Evolutionary conservation across 1,140 invertebrate genomes (phyloP).

Genomic region (Dufourea novaeangliae): DNA sequence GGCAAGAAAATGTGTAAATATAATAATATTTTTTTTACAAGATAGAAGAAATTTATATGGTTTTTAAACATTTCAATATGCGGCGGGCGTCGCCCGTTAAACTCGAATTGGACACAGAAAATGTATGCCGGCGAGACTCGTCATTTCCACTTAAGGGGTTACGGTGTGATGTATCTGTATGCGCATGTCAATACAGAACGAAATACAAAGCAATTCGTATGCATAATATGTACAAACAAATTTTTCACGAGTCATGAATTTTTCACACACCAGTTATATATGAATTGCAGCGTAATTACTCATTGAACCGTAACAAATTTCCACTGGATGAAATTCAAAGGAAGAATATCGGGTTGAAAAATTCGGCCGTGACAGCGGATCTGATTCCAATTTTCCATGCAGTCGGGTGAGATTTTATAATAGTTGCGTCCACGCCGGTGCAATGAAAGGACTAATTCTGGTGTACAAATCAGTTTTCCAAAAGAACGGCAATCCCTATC

Average conservation of each 20-base stretch:
- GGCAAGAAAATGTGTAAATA: too few species aligned
- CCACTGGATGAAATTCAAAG: background rate
- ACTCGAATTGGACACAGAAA: too few species aligned
- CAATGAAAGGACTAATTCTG: background rate
- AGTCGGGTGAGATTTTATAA: slow-evolving; percentile 1
- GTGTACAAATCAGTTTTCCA: background rate
- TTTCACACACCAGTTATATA: background rate
- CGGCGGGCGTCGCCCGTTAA: too few species aligned
- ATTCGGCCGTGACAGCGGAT: background rate
- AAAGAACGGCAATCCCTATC: slow-evolving; percentile 6
- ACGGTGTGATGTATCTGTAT: too few species aligned
- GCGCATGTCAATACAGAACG: too few species aligned
- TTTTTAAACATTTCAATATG: too few species aligned
- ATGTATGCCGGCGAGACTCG: too few species aligned
- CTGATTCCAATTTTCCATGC: slow-evolving; percentile 3
- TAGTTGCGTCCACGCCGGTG: background rate
- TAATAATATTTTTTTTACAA: too few species aligned
- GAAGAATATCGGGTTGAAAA: background rate
- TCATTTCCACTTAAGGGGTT: too few species aligned
- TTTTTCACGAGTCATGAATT: background rate
- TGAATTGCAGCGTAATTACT: background rate
- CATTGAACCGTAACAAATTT: background rate
- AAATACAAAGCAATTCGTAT: too few species aligned
- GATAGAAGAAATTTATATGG: too few species aligned
- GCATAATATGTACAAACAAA: too few species aligned